phyloP scores from a whole-genome alignment of 1,140 invertebrate species.

The Catajapyx aquilonaris region DNA sequence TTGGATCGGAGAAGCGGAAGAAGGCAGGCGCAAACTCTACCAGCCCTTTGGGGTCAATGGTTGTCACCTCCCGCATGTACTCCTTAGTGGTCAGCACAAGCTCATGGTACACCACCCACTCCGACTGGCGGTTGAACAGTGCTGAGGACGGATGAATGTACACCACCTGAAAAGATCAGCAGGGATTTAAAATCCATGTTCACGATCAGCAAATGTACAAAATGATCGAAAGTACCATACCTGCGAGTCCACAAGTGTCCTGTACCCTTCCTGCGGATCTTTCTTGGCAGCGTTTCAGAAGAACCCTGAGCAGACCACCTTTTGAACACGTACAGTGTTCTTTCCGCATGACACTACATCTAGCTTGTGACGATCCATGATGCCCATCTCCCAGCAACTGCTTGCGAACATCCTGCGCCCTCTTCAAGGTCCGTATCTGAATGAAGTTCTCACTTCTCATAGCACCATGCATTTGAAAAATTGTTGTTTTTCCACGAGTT shows the following conservation, averaged over 20 bases:
- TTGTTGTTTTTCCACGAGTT: constrained; percentile 99
- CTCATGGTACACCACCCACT: constrained; percentile 99
- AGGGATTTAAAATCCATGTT: no score
- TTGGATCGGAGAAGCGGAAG: constrained; percentile 98
- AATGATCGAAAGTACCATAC: no score
- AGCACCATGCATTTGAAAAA: constrained; percentile 98
- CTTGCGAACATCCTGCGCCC: constrained; percentile 95
- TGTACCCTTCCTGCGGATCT: constrained; percentile 96
- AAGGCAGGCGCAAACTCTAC: constrained; percentile 98
- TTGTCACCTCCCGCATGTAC: constrained; percentile 98
- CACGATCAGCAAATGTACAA: no score
- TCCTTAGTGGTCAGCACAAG: constrained; percentile 98
- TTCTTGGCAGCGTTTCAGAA: constrained; percentile 98
- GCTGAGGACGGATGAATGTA: constrained; percentile 98
- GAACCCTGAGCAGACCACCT: constrained; percentile 97
- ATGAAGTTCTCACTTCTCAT: constrained; percentile 99
- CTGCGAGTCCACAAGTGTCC: constrained; percentile 92
- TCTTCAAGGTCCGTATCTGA: constrained; percentile 86
- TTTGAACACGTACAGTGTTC: constrained; percentile 87
- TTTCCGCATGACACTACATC: constrained; percentile 93
- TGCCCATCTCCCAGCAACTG: constrained; percentile 92
- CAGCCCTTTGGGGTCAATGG: constrained; percentile 97
- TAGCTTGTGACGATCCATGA: constrained; percentile 91
- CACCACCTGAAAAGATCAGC: no score
- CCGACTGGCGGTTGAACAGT: constrained; percentile 91